phyloP scores from a whole-genome alignment of 2,113 vertebrate genomes.

The Thalassarche chlororhynchos region DNA sequence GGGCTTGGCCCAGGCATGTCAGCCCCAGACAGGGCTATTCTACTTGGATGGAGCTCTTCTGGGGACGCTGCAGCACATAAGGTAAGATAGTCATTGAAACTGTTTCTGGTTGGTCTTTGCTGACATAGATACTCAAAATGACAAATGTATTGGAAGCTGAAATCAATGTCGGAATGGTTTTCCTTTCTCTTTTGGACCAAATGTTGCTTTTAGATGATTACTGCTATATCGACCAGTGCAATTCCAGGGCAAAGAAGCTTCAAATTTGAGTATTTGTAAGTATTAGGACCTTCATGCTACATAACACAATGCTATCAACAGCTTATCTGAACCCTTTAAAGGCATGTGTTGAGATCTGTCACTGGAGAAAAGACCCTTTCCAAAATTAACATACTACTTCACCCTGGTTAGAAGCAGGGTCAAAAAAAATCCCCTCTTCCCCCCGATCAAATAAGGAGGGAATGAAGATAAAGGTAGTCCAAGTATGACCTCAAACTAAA shows the following conservation, averaged over 20 bases:
- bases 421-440: not conserved
- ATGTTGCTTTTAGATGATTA: not conserved
- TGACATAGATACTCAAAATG: not conserved
- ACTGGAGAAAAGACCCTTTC: not conserved
- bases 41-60: not conserved
- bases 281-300: conserved; percentile 1
- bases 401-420: not conserved
- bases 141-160: conserved; percentile 26
- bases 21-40: fast-evolving
- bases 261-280: not conserved
- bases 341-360: not conserved
- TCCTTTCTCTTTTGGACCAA: not conserved
- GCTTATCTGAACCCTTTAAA: not conserved
- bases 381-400: not conserved
- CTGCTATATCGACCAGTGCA: not conserved
- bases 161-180: not conserved
- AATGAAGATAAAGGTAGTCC: not conserved
- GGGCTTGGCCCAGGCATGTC: fast-evolving
- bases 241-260: conserved; percentile 13
- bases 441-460: not conserved
- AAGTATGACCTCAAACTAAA: not conserved
- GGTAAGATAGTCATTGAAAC: not conserved
- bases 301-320: not conserved
- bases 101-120: not conserved
- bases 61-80: not conserved